These are phyloP conservation scores for Cottoperca gobio DNA, from an alignment of 2,797 vertebrate genomes.

Conservation along the genomic window DNA sequence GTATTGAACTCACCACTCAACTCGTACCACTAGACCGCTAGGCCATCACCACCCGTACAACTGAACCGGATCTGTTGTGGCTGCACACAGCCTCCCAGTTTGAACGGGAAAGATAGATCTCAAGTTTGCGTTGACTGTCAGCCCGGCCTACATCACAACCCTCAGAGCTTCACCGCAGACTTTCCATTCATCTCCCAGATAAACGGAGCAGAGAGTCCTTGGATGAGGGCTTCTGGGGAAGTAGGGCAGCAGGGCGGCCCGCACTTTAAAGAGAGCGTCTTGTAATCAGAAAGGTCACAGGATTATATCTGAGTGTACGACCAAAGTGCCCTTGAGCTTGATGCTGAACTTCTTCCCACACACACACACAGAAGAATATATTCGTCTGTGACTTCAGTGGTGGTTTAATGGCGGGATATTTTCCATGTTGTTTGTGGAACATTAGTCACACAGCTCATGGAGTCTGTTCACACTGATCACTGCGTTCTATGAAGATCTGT, in stretches of 20 bases:
- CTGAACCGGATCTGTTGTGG: slow-evolving; percentile 28
- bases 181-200: slow-evolving; percentile 49
- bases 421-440: slow-evolving; percentile 25
- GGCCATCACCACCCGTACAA: too few species aligned
- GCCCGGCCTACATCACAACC: slow-evolving; percentile 31
- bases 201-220: slow-evolving; percentile 37
- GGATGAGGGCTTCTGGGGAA: slow-evolving; percentile 42
- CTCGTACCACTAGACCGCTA: too few species aligned
- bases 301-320: slow-evolving; percentile 6
- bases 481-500: slow-evolving; percentile 28
- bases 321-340: slow-evolving; percentile 28
- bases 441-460: slow-evolving; percentile 11
- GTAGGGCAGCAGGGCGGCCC: slow-evolving; percentile 52
- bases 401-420: slow-evolving; percentile 25
- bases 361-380: neutral
- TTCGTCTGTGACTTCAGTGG: neutral
- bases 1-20: too few species aligned
- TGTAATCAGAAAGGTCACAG: slow-evolving; percentile 61
- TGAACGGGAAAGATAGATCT: slow-evolving; percentile 52
- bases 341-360: neutral
- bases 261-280: slow-evolving; percentile 26
- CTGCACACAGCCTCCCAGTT: slow-evolving; percentile 16
- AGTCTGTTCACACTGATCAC: slow-evolving; percentile 13
- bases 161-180: slow-evolving; percentile 41
- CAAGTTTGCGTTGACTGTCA: slow-evolving; percentile 36